Evolutionary conservation across 2,113 vertebrate genomes (phyloP).

Genomic region (Tupaia chinensis): DNA sequence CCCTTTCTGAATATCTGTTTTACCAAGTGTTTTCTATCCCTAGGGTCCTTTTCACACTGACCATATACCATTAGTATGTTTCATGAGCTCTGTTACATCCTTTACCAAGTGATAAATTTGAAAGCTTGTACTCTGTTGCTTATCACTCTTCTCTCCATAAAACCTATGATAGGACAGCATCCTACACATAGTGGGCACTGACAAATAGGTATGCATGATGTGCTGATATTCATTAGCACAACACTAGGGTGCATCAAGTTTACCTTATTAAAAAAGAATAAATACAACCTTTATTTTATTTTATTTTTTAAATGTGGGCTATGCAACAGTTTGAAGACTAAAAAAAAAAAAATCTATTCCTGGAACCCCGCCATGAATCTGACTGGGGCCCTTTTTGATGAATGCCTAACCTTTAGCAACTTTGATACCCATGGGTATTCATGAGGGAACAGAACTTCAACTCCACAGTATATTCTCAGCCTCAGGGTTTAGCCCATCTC

Average conservation of each 20-base stretch:
- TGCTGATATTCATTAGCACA: neutral
- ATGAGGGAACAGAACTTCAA: constrained; percentile 48
- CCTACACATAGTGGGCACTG: neutral
- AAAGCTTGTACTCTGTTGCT: neutral
- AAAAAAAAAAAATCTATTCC: neutral
- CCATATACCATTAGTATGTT: neutral
- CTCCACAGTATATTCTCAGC: constrained; percentile 65
- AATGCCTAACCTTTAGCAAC: constrained; percentile 75
- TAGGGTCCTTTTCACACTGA: neutral
- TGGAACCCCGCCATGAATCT: constrained; percentile 2
- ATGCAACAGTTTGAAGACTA: neutral
- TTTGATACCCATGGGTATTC: constrained; percentile 61
- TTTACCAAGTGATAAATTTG: constrained; percentile 24
- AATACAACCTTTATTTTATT: neutral
- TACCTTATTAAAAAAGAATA: neutral
- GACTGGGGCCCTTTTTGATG: constrained; percentile 56
- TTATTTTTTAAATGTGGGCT: neutral
- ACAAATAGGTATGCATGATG: neutral
- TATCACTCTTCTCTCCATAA: neutral
- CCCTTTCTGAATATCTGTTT: neutral
- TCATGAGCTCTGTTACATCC: neutral
- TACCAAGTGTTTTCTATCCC: neutral
- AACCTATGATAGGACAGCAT: neutral
- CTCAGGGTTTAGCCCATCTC: constrained; percentile 73
- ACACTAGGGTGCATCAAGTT: neutral